Evolutionary conservation across 2,113 vertebrate species (phyloP).

Genomic region (Lasiurus borealis): DNA sequence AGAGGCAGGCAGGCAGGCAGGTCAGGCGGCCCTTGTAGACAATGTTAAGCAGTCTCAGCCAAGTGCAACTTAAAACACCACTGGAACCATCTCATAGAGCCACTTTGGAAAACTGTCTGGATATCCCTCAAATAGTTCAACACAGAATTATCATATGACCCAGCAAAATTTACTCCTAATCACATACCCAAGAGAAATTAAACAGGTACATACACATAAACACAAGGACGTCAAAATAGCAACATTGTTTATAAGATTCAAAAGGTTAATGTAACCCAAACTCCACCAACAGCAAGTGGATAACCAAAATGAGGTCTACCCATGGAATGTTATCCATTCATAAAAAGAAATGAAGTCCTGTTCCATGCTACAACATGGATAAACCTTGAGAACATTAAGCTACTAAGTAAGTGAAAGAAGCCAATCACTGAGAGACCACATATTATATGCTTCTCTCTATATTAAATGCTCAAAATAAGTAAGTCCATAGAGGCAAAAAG

Average conservation of each 20-base stretch:
- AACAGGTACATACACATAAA: background rate
- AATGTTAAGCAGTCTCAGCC: background rate
- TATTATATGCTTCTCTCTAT: accelerated
- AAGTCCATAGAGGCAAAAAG: background rate
- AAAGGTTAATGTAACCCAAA: background rate
- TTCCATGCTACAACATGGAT: accelerated
- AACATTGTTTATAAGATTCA: background rate
- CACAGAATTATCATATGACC: background rate
- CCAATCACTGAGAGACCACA: background rate
- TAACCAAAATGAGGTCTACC: background rate
- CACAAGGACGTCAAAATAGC: background rate
- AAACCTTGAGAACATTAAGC: background rate
- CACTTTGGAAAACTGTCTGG: background rate
- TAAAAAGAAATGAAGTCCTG: background rate
- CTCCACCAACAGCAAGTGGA: too few relatives aligned
- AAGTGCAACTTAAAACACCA: background rate
- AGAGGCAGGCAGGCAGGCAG: background rate
- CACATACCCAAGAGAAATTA: background rate
- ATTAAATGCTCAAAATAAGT: background rate
- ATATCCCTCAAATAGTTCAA: background rate
- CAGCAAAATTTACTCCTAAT: too few relatives aligned
- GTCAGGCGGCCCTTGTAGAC: background rate
- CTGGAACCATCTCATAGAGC: background rate
- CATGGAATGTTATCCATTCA: background rate
- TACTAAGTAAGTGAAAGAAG: background rate